phyloP scores from a whole-genome alignment of 1,140 invertebrate species.

The Nylanderia fulva region DNA sequence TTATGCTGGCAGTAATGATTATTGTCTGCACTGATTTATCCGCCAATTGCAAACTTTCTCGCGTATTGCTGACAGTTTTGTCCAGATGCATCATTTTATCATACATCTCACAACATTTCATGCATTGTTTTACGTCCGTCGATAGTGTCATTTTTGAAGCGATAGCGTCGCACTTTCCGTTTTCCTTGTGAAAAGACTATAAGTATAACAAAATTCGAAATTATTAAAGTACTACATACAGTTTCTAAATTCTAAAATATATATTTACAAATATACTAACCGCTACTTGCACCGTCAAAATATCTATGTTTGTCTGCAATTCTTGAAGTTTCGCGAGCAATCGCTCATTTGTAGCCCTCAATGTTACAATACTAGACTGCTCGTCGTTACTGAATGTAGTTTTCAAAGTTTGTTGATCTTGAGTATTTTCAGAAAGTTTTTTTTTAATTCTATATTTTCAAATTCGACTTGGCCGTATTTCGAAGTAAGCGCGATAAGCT shows the following conservation, averaged over 20 bases:
- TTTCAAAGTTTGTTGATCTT: slow-evolving; percentile 76
- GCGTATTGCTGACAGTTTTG: neutral
- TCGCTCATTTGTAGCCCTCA: slow-evolving; percentile 79
- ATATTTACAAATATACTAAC: slow-evolving; percentile 72
- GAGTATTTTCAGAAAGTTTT: slow-evolving; percentile 77
- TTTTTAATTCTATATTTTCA: slow-evolving; percentile 81
- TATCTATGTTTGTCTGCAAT: slow-evolving; percentile 81
- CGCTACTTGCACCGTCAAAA: slow-evolving; percentile 79
- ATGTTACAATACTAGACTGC: slow-evolving; percentile 74
- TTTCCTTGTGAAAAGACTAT: slow-evolving; percentile 73
- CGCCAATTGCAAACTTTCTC: neutral
- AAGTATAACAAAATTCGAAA: slow-evolving; percentile 42
- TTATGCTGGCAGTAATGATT: neutral
- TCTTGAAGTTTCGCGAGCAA: slow-evolving; percentile 81
- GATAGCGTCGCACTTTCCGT: slow-evolving; percentile 46
- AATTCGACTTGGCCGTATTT: slow-evolving; percentile 78
- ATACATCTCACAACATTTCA: slow-evolving; percentile 37
- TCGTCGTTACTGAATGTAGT: slow-evolving; percentile 79
- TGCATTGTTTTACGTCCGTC: neutral
- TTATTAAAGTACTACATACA: neutral
- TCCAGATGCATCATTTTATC: slow-evolving; percentile 18
- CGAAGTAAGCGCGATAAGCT: slow-evolving; percentile 77
- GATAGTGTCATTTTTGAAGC: neutral
- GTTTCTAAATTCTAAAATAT: neutral
- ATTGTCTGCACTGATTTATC: slow-evolving; percentile 51